Conservation (phyloP, 2,888 invertebrate species). For the Zele albiditarsus region DNA sequence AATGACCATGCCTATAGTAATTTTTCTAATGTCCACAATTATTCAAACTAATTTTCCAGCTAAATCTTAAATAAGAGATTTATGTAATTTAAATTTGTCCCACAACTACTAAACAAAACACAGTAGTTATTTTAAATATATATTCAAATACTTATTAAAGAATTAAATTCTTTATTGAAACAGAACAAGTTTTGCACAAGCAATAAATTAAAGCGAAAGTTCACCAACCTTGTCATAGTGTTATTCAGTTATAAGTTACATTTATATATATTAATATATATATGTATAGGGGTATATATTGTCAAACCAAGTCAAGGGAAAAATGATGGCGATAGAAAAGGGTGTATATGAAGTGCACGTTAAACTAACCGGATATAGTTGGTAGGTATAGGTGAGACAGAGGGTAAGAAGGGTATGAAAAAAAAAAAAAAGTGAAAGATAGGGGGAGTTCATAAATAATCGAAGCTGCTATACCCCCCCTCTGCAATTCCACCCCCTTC, state of each 20-base stretch:
- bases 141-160: too few species aligned
- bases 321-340: not conserved
- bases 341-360: not conserved
- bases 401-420: constrained; percentile 40
- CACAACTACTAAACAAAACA: too few species aligned
- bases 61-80: too few species aligned
- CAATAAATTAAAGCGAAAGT: constrained; percentile 6
- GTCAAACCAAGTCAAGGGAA: constrained; percentile 2
- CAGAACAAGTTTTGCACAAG: not conserved
- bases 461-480: constrained; percentile 58
- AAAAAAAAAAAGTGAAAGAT: constrained; percentile 59
- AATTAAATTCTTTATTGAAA: too few species aligned
- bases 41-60: too few species aligned
- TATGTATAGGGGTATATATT: not conserved
- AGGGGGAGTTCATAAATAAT: constrained; percentile 71
- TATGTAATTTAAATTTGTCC: too few species aligned
- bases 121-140: too few species aligned
- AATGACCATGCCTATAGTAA: too few species aligned
- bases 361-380: constrained; percentile 1
- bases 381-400: constrained; percentile 46
- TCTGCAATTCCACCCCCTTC: constrained; percentile 28
- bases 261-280: not conserved
- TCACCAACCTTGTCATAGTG: not conserved
- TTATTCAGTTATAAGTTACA: not conserved
- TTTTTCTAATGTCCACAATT: too few species aligned